Percentiles rank a stretch among this genome's conserved stretches.
phyloP scores from a whole-genome alignment of 2,797 vertebrate genomes.

The Saxicola maurus region DNA sequence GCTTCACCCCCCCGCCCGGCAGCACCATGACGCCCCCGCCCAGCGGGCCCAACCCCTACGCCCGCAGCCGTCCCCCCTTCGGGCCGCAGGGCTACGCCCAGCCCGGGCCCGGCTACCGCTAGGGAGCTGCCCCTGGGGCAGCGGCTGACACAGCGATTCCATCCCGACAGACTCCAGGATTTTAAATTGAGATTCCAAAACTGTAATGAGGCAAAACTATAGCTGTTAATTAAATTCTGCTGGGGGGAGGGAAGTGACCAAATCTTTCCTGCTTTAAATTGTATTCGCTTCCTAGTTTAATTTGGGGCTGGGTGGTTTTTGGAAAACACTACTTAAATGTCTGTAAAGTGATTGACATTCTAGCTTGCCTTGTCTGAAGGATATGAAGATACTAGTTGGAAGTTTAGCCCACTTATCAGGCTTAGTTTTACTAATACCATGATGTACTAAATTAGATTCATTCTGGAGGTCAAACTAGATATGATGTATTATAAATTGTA shows the following conservation, averaged over 20 bases:
- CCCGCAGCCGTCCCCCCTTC: slow-evolving; percentile 90
- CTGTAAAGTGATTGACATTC: slow-evolving; percentile 69
- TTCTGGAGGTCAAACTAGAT: slow-evolving; percentile 79
- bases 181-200: slow-evolving; percentile 64
- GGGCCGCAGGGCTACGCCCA: slow-evolving; percentile 89
- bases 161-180: slow-evolving; percentile 64
- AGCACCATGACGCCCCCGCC: slow-evolving; percentile 87
- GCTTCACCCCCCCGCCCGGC: slow-evolving; percentile 86
- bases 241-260: slow-evolving; percentile 52
- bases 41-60: slow-evolving; percentile 88
- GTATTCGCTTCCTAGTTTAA: slow-evolving; percentile 73
- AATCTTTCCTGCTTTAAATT: slow-evolving; percentile 72
- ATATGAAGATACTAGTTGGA: slow-evolving; percentile 63
- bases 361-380: slow-evolving; percentile 65
- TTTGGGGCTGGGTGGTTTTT: slow-evolving; percentile 20
- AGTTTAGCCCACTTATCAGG: slow-evolving; percentile 61
- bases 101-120: slow-evolving; percentile 92
- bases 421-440: slow-evolving; percentile 74
- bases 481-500: slow-evolving; percentile 89
- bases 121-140: neutral
- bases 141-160: neutral
- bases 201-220: slow-evolving; percentile 48
- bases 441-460: slow-evolving; percentile 76
- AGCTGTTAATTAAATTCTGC: slow-evolving; percentile 65
- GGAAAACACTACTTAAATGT: slow-evolving; percentile 68